phyloP scores from a whole-genome alignment of 1,140 invertebrate genomes.

The Panonychus citri region DNA sequence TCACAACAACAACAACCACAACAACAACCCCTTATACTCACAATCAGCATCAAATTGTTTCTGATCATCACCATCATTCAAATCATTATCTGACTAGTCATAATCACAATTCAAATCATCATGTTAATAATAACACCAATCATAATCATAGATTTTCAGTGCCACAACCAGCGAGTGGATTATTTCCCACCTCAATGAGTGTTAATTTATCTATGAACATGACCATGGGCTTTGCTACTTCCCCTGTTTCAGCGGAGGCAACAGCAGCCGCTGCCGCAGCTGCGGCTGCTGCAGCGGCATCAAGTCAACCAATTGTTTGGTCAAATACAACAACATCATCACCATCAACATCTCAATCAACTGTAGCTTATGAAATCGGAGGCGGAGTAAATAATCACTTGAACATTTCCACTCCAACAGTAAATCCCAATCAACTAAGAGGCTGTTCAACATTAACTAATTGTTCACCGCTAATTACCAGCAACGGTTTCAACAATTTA shows the following conservation, averaged over 20 bases:
- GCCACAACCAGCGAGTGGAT: neutral
- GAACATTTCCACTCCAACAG: too few relatives aligned
- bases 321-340: neutral
- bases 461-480: too few relatives aligned
- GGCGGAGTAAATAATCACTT: neutral
- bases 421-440: too few relatives aligned
- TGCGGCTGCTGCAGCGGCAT: neutral
- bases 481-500: neutral
- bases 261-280: slow-evolving; percentile 21
- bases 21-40: too few relatives aligned
- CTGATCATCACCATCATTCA: too few relatives aligned
- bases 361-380: too few relatives aligned
- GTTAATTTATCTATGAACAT: slow-evolving; percentile 93
- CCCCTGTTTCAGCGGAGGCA: too few relatives aligned
- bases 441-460: too few relatives aligned
- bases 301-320: neutral
- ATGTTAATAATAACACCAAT: neutral
- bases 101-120: neutral
- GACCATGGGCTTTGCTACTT: slow-evolving; percentile 45
- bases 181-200: slow-evolving; percentile 39
- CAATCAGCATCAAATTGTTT: too few relatives aligned
- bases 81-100: neutral
- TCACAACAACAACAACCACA: too few relatives aligned
- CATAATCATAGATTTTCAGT: neutral
- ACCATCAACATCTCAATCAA: neutral